Base-by-base conservation (phyloP, 2,113 vertebrate genomes). In the Eonycteris spelaea region DNA sequence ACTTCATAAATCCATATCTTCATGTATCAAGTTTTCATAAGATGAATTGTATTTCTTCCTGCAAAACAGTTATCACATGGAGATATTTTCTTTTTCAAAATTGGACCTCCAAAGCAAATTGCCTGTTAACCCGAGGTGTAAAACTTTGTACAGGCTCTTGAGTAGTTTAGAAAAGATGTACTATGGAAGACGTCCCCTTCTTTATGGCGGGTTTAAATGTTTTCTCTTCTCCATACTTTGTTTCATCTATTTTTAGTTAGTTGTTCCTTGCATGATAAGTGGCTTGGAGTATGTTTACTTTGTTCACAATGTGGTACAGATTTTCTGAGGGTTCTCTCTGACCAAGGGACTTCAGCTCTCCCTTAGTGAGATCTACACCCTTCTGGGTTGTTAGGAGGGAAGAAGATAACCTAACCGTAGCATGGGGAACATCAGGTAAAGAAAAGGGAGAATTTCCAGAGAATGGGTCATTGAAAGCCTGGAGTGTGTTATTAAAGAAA, bases 81-180 rank as follows among this genome's bases (percentile, higher is more conserved):
- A 79, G 38, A 78, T 86, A 75, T n/a, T 89, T 96, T 91, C 51
- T 71, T 90, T 86, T 83, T 70, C 93, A 93, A 95, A 87, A 68
- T 57, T 88, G 53, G 21, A 51, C 65, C 71, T 94, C 33, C 19
- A 73, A 87, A 97, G 68, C 85, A 88, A 92, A 97, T 95, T 65
- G 26, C 55, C 93, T 96, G 67, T 97, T 65, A 85, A 18, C 28
- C 48, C 48, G n/a, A 19, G 15, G 14, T 74, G n/a, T 40, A 90
- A 71, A 86, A 26, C n/a, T 87, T 83, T 63, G 59, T 61, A 24
- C 40, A 40, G 33, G 28, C 67, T 75, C 7, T 3, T 13, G 18
- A 43, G 9, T 74, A 65, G 57, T 16, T 45, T 61, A 53, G 77
- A 74, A 80, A 92, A 78, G 87, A 77, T 51, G 2, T 53, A 33